Evolutionary conservation across 2,113 vertebrate species (phyloP).

Genomic region (Rafetus swinhoei): DNA sequence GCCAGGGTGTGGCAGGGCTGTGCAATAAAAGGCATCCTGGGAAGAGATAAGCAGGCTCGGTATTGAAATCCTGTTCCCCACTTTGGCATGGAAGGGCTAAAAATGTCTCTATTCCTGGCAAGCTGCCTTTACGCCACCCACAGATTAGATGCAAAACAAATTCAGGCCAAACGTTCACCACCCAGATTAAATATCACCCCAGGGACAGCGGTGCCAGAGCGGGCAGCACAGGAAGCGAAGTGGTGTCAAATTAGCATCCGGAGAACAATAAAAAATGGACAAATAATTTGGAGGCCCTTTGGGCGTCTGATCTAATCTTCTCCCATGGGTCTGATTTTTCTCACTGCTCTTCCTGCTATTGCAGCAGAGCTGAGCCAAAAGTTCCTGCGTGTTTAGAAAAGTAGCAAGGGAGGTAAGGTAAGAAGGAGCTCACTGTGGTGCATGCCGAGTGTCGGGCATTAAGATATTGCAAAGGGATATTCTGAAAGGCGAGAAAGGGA

Average conservation of each 20-base stretch:
- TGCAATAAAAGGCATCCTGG: neutral
- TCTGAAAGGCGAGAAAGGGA: neutral
- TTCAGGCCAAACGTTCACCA: neutral
- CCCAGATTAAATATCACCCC: neutral
- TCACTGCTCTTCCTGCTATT: neutral
- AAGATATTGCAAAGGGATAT: neutral
- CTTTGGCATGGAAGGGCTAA: neutral
- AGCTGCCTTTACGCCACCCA: neutral
- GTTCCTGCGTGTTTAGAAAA: fast-evolving
- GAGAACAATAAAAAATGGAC: neutral
- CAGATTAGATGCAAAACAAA: neutral
- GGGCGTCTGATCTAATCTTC: fast-evolving
- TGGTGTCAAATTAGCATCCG: neutral
- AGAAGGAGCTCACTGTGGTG: neutral
- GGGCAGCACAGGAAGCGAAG: neutral
- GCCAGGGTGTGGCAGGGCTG: neutral
- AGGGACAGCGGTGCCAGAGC: neutral
- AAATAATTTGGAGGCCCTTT: neutral
- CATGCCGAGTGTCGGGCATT: neutral
- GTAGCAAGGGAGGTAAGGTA: neutral
- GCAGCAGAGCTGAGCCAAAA: neutral
- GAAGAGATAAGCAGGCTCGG: neutral
- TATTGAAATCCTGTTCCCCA: neutral
- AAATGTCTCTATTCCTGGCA: fast-evolving
- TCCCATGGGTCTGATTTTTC: fast-evolving